Evolutionary conservation across 2,113 vertebrate species (phyloP), one percentile per base, ranked within the genome.

Genomic region (Paramormyrops kingsleyae): DNA sequence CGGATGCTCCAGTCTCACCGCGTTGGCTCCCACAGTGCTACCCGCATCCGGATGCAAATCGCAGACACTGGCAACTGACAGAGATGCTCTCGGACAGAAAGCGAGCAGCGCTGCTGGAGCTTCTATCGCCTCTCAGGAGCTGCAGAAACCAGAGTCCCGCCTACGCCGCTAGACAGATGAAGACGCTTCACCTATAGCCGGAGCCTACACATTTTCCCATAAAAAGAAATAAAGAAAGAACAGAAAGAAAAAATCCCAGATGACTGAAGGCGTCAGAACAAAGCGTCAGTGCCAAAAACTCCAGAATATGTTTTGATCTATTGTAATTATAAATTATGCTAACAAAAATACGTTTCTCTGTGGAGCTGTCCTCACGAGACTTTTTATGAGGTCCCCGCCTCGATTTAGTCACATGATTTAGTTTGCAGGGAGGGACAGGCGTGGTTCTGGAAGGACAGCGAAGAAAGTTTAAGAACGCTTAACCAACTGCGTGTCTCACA

Each of bases 81-180:
- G 91, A 92, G 92, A 95, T 93, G 94, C 94, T 94, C 92, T 91
- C 91, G 84, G 91, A 93, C 91, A 92, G 91, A 94, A 95, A 95
- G 56, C 46, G 59, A 87, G 21, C 35, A 70, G 95, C 95, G 94
- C 94, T 93, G 94, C 94, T 94, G 94, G 93, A 94, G 93, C 93
- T 93, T 93, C 93, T 92, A 93, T 92, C 94, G 94, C 93, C 93
- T 94, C 94, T 93, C 92, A 94, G 94, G 94, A 94, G 94, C 95
- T 93, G 94, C 94, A 91, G 95, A 93, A 93, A 92, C 92, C 42
- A 91, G 94, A 94, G 94, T 94, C 94, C 95, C 96, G 95, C 96
- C 96, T 94, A 95, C 95, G 93, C 92, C 56, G 92, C 93, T 94
- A 94, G 93, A 95, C 95, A 95, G 94, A 95, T 95, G 94, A 95